A percentile compares a stretch with the other conserved stretches of the same genome.
phyloP scores from a whole-genome alignment of 1,140 invertebrate species.

The Lithobius niger region DNA sequence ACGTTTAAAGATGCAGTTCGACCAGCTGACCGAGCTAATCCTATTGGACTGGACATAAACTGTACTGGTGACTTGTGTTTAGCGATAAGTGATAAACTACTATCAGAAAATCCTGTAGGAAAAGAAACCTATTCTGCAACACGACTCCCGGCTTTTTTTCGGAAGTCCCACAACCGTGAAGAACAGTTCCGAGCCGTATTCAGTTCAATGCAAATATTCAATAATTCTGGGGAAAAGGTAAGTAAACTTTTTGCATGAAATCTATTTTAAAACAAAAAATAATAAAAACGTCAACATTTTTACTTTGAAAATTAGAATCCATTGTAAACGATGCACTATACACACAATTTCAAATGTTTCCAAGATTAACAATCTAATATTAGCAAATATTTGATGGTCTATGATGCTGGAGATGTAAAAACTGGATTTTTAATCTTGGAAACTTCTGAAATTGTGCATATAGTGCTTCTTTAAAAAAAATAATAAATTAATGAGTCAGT shows the following conservation, averaged over 20 bases:
- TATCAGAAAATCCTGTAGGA: constrained; percentile 8
- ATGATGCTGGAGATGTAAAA: too few relatives aligned
- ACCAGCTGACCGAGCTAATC: constrained; percentile 75
- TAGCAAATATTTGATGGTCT: too few relatives aligned
- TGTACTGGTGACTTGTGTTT: constrained; percentile 48
- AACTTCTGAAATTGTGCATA: too few relatives aligned
- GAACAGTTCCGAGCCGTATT: constrained; percentile 21
- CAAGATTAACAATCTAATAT: too few relatives aligned
- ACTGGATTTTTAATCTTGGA: too few relatives aligned
- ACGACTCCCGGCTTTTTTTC: constrained; percentile 16
- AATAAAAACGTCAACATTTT: too few relatives aligned
- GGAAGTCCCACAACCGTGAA: constrained; percentile 15
- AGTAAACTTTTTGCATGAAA: not conserved
- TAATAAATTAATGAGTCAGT: too few relatives aligned
- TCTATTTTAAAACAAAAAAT: constrained; percentile 1
- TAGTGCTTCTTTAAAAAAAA: too few relatives aligned
- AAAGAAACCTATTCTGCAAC: constrained; percentile 15
- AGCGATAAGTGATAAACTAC: constrained; percentile 30
- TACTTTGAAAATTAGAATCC: too few relatives aligned
- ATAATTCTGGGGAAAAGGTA: not conserved
- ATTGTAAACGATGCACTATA: too few relatives aligned
- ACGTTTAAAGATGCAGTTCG: constrained; percentile 70
- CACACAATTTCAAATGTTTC: too few relatives aligned
- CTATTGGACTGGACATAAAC: constrained; percentile 68
- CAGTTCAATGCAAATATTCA: constrained; percentile 10